Evolutionary conservation across 2,797 vertebrate species (phyloP).

Genomic region (Sus cebifrons): DNA sequence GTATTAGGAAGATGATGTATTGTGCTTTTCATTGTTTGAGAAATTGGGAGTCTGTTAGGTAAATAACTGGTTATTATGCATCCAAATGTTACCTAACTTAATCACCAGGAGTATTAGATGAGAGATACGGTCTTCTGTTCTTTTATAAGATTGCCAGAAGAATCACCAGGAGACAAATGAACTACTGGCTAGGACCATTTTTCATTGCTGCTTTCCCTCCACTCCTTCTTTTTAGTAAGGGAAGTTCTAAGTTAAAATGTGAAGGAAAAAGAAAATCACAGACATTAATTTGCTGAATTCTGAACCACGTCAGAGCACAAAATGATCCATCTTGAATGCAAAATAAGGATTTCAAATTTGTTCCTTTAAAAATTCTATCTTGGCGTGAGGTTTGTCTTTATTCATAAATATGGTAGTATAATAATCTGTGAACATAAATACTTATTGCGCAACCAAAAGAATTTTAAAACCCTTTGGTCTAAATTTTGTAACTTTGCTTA

Average conservation of each 20-base stretch:
- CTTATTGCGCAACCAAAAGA: background rate
- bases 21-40: background rate
- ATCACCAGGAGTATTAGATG: background rate
- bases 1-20: background rate
- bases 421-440: background rate
- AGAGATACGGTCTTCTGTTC: background rate
- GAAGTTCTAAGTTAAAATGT: background rate
- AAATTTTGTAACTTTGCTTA: background rate
- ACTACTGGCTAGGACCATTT: background rate
- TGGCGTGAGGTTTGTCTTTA: background rate
- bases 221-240: background rate
- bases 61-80: background rate
- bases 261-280: background rate
- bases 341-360: conserved; percentile 33
- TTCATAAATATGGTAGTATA: background rate
- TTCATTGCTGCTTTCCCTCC: background rate
- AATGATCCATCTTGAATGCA: background rate
- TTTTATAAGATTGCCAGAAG: background rate
- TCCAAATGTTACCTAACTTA: background rate
- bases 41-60: background rate
- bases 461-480: background rate
- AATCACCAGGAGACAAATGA: background rate
- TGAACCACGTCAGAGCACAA: background rate
- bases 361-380: background rate
- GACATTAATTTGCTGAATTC: conserved; percentile 48